Evolutionary conservation across 2,888 invertebrate genomes (phyloP), one percentile per base, ranked within the genome.

Genomic region (Teleogryllus oceanicus): DNA sequence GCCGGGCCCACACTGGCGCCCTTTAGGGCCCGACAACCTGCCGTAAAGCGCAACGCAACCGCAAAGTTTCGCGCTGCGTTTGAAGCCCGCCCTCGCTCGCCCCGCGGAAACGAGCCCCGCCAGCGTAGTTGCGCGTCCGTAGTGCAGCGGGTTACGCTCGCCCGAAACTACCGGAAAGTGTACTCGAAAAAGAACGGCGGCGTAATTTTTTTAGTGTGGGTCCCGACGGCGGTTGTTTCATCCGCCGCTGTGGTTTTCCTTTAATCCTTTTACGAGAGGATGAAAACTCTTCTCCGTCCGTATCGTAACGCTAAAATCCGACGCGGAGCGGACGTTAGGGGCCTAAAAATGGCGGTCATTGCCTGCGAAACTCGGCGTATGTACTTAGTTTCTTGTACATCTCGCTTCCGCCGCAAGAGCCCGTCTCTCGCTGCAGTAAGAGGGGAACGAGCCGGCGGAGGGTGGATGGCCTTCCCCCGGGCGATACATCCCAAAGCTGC

Each of bases 131-230:
- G 37, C 37, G 62, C 62, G 62, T 10, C 62, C 62, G n/a, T 62
- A n/a, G 16, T n/a, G 62, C 62, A 5, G 8, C 62, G n/a, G n/a
- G 62, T n/a, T 18, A 62, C 62, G n/a, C 62, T 62, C 62, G n/a
- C 62, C n/a, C 62, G 62, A 62, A n/a, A 62, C n/a, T 62, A n/a
- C 62, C 62, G 62, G 62, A 62, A 62, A 62, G 62, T 62, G 62
- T n/a, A n/a, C 62, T 62, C 62, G 13, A 10, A 12, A 62, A 62
- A 62, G n/a, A 62, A 62, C 62, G n/a, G 1, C 8, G 12, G 13
- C 62, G 62, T 62, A 62, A 62, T 62, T 62, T 62, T 62, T 62
- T 62, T 18, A n/a, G 13, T 18, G 62, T 18, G 62, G 16, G 62
- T 12, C n/a, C 62, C 62, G 62, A n/a, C n/a, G 13, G 62, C 62